Base-by-base conservation (phyloP, 2,888 invertebrate species). In the Elaeidobius kamerunicus region DNA sequence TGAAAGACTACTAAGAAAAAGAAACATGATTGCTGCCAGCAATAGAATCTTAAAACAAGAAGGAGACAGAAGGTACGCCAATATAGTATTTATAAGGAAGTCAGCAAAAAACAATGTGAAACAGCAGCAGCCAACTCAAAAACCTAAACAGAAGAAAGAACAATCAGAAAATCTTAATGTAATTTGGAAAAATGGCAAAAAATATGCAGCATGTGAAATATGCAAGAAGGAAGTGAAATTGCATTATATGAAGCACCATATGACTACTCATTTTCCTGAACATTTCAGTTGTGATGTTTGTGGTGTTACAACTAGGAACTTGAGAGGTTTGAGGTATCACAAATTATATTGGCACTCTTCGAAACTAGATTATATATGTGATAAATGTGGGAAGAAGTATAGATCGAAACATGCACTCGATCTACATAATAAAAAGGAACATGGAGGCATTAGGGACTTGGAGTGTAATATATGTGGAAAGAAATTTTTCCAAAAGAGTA, bases 211-310 rank as follows among this genome's bases (percentile, higher is more conserved):
- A 2, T 63, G 63, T 51, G 60, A 60, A 53, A 60, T 63, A 18
- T 63, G 63, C 55, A 62, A 62, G 23, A 45, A 52, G 35, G 48
- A 55, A 38, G 54, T 60, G 20, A 48, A 55, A 39, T 58, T 59
- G 40, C 51, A 56, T 40, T 49, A 55, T 34, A 54, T 63, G 45
- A 53, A 61, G 17, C 55, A 61, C n/a, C 63, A 63, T 40, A 52
- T 60, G 23, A 49, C 57, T 27, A 60, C 48, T 15, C 63, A 63
- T 49, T 63, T 52, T 45, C 56, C 56, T 20, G 52, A 52, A 41
- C 56, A 56, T 44, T 56, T 56, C 39, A 56, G 52, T 35, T 56
- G 56, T 39, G 56, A 56, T 27, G 15, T 56, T 9, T 56, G 56
- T 41, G 56, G 56, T 6, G 56, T 52, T 14, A 52, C 44, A n/a